Conservation (phyloP, 1,140 invertebrate species). For the Lordiphosa mommai region DNA sequence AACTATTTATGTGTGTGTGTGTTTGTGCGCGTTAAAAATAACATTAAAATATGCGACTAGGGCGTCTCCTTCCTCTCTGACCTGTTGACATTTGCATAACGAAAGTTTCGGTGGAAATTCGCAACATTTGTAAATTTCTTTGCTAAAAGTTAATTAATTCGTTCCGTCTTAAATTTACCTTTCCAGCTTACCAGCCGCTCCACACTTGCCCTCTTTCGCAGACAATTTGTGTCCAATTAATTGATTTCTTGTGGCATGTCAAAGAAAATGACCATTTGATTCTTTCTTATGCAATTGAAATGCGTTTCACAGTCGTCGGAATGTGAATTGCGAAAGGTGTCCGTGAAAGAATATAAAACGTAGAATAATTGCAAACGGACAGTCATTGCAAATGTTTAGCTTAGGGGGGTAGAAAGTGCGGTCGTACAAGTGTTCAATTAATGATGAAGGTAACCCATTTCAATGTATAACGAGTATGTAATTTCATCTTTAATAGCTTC, state of each 20-base stretch:
- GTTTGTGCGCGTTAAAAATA: slow-evolving; percentile 69
- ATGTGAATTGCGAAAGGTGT: slow-evolving; percentile 15
- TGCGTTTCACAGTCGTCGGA: slow-evolving; percentile 7
- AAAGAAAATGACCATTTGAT: slow-evolving; percentile 22
- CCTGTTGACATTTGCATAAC: slow-evolving; percentile 74
- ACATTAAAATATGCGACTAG: slow-evolving; percentile 37
- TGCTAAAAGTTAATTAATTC: slow-evolving; percentile 65
- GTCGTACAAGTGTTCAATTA: no score
- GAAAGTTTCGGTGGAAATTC: slow-evolving; percentile 27
- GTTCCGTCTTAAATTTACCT: slow-evolving; percentile 4
- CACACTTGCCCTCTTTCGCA: slow-evolving; percentile 62
- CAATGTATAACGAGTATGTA: no score
- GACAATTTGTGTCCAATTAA: slow-evolving; percentile 71
- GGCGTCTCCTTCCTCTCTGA: slow-evolving; percentile 31
- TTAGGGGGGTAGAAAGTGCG: no score
- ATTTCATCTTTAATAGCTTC: no score
- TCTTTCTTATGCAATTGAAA: slow-evolving; percentile 45
- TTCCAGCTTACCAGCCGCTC: background rate
- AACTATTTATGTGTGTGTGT: slow-evolving; percentile 64
- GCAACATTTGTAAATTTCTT: slow-evolving; percentile 33
- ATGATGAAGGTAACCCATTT: slow-evolving; percentile 11
- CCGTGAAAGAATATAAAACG: background rate
- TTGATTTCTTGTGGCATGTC: slow-evolving; percentile 48
- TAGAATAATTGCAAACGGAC: slow-evolving; percentile 5
- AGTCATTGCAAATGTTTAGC: background rate